phyloP scores from a whole-genome alignment of 2,797 vertebrate species.

The Sternarchorhynchus goeldii region DNA sequence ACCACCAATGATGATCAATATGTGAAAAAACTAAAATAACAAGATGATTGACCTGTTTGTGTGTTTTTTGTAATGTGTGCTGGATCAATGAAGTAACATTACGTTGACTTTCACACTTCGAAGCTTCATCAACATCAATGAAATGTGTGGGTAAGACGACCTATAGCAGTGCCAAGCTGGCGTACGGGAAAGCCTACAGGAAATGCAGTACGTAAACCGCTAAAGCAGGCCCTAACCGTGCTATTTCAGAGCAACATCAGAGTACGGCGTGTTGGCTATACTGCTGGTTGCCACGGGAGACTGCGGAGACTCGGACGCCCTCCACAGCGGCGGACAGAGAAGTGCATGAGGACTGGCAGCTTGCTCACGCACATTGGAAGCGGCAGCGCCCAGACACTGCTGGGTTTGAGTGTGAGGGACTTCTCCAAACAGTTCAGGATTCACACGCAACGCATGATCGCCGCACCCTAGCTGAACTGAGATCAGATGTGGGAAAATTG shows the following conservation, averaged over 20 bases:
- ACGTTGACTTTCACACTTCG: background rate
- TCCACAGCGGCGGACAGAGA: slow-evolving; percentile 60
- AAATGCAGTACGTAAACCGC: too few species aligned
- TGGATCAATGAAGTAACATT: background rate
- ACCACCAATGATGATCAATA: slow-evolving; percentile 55
- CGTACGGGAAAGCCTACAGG: too few species aligned
- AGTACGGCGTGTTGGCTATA: background rate
- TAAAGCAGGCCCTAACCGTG: background rate
- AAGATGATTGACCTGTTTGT: slow-evolving; percentile 49
- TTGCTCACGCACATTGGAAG: too few species aligned
- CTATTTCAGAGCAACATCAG: background rate
- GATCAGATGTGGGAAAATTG: too few species aligned
- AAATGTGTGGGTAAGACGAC: background rate
- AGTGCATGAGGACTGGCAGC: slow-evolving; percentile 37
- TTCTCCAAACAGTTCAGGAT: background rate
- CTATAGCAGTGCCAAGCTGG: background rate
- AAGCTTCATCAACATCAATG: background rate
- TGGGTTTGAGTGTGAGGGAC: background rate
- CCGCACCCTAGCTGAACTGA: background rate
- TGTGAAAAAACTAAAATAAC: slow-evolving; percentile 65
- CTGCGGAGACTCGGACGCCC: slow-evolving; percentile 25
- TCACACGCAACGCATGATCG: background rate
- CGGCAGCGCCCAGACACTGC: slow-evolving; percentile 37
- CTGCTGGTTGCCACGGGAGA: too few species aligned
- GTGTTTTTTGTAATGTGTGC: background rate